These are phyloP conservation scores for Himalopsyche japonica DNA, from an alignment of 2,888 invertebrate genomes.

Conservation along the genomic window DNA sequence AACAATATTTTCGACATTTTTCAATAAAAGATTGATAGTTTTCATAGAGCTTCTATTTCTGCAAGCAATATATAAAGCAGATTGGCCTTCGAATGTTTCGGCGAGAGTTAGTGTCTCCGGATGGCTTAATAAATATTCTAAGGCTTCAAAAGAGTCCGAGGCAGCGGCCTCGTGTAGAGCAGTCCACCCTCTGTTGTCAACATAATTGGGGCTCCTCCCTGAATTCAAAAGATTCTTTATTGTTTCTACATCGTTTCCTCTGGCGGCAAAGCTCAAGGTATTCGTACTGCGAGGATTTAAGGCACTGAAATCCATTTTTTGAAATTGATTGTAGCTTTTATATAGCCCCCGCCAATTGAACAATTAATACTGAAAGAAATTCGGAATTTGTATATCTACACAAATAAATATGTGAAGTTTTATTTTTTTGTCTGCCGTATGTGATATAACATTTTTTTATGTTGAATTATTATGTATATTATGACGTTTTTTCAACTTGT, in stretches of 20 bases:
- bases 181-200: constrained; percentile 61
- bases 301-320: constrained; percentile 57
- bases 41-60: constrained; percentile 48
- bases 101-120: constrained; percentile 49
- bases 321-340: not conserved
- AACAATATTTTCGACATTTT: constrained; percentile 50
- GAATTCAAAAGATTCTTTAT: constrained; percentile 49
- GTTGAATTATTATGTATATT: not conserved
- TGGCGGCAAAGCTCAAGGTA: constrained; percentile 54
- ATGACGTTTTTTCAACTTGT: not conserved
- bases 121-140: constrained; percentile 50
- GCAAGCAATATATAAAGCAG: constrained; percentile 56
- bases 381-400: too few species aligned
- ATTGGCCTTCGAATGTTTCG: constrained; percentile 58
- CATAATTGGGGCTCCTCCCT: constrained; percentile 55
- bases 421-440: not conserved
- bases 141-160: constrained; percentile 51
- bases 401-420: not conserved
- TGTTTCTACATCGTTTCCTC: constrained; percentile 49
- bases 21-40: constrained; percentile 50
- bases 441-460: not conserved
- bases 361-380: not conserved
- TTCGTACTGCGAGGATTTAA: constrained; percentile 56
- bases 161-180: constrained; percentile 59
- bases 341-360: not conserved